phyloP scores from a whole-genome alignment of 2,113 vertebrate species.

The Calypte anna region DNA sequence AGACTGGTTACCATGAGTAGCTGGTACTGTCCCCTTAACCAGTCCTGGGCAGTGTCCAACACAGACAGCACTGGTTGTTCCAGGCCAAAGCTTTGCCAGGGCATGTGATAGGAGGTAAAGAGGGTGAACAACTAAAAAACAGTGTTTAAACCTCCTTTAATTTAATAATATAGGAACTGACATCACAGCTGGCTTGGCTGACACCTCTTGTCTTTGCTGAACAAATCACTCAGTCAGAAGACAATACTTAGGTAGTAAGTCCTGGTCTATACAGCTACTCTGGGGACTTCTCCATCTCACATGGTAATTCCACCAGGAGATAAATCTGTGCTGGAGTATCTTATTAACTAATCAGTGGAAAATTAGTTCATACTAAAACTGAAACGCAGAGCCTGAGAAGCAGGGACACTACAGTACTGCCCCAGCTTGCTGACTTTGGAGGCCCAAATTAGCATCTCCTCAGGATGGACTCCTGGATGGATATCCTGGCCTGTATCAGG shows the following conservation, averaged over 20 bases:
- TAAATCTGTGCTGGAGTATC: not conserved
- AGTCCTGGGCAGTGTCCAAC: not conserved
- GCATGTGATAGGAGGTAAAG: not conserved
- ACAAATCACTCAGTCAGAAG: not conserved
- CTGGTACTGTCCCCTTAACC: not conserved
- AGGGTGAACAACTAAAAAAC: not conserved
- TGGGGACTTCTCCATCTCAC: not conserved
- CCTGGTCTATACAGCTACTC: not conserved
- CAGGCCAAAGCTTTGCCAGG: not conserved
- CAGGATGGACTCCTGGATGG: not conserved
- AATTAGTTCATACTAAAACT: not conserved
- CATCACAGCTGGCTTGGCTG: not conserved
- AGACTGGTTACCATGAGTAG: not conserved
- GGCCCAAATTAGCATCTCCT: not conserved
- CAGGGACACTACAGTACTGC: not conserved
- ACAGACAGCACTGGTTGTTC: not conserved
- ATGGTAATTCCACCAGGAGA: not conserved
- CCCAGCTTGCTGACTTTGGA: not conserved
- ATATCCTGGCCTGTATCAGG: too few species aligned
- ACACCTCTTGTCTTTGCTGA: not conserved
- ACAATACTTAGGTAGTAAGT: not conserved
- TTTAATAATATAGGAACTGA: rapidly evolving
- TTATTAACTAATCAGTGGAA: not conserved
- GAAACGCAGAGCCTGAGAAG: not conserved
- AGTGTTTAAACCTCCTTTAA: not conserved